Conservation (phyloP, 2,113 vertebrate genomes). For the Bombycilla garrulus region DNA sequence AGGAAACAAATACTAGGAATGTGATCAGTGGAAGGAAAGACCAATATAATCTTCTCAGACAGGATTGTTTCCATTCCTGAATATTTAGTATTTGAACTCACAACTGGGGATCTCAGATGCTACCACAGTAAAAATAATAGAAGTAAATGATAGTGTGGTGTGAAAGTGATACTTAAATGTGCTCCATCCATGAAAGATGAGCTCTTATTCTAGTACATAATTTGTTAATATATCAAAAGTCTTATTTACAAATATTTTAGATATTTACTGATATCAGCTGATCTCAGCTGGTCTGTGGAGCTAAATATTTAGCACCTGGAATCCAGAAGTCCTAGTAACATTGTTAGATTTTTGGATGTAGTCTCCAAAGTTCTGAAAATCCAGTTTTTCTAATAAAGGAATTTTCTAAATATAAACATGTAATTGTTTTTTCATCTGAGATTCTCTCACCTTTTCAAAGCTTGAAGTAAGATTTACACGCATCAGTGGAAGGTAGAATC, state of each 20-base stretch:
- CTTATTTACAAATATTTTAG: neutral
- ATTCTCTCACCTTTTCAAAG: neutral
- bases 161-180: neutral
- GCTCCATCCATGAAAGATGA: neutral
- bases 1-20: neutral
- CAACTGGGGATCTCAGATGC: neutral
- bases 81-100: neutral
- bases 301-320: neutral
- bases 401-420: neutral
- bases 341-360: neutral
- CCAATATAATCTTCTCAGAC: neutral
- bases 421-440: neutral
- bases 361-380: neutral
- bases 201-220: neutral
- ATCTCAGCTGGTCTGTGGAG: neutral
- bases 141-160: neutral
- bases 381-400: neutral
- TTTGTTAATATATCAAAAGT: neutral
- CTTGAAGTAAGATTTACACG: neutral
- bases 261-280: neutral
- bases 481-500: neutral
- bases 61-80: neutral
- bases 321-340: neutral
- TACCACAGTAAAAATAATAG: neutral
- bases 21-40: neutral